Conservation (phyloP, 2,797 vertebrate genomes). For the Cichlasoma orientale region DNA sequence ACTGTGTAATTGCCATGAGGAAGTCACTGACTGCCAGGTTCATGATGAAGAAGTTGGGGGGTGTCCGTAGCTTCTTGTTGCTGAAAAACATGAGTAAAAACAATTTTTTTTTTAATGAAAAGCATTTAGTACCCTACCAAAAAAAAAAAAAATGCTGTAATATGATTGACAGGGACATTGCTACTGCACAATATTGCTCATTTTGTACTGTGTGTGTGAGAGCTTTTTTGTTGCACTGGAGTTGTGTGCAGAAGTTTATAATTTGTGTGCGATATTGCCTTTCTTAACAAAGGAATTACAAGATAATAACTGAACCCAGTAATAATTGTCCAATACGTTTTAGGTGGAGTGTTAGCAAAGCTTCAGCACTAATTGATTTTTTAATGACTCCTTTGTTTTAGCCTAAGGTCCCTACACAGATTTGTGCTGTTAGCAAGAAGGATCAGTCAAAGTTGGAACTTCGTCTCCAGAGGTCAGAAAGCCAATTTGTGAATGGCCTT, state of each 20-base stretch:
- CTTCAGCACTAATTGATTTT: not conserved
- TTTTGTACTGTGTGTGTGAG: not conserved
- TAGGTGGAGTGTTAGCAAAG: not conserved
- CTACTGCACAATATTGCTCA: not conserved
- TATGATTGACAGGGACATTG: not conserved
- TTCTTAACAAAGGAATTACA: not conserved
- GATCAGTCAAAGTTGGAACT: not conserved
- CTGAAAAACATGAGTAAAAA: conserved; percentile 70
- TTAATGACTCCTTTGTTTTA: not conserved
- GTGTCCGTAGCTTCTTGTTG: conserved; percentile 87
- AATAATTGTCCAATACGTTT: not conserved
- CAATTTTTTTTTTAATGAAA: not conserved
- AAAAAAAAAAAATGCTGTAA: not conserved
- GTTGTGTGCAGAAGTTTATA: not conserved
- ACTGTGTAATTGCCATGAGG: conserved; percentile 92
- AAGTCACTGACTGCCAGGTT: conserved; percentile 93
- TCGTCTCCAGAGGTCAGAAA: not conserved
- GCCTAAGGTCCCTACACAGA: not conserved
- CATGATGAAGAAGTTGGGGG: conserved; percentile 89
- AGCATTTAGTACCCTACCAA: not conserved
- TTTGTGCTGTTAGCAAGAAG: not conserved
- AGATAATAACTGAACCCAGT: not conserved
- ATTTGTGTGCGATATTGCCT: not conserved
- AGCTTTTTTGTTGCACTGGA: not conserved
- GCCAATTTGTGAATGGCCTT: conserved; percentile 10